Evolutionary conservation across 2,888 invertebrate genomes (phyloP).

Genomic region (Xestia xanthographa): DNA sequence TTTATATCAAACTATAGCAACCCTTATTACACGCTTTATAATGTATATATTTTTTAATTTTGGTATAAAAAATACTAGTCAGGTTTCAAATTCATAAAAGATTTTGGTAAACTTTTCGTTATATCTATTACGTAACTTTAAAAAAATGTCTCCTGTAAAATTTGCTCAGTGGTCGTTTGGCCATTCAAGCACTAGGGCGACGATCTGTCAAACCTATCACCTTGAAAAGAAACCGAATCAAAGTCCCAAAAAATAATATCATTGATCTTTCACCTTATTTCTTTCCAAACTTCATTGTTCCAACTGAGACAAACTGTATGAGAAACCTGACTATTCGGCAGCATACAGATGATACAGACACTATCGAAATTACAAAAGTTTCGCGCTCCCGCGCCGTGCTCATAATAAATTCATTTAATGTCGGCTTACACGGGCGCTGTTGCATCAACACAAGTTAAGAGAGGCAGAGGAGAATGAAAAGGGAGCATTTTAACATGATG

Average conservation of each 20-base stretch:
- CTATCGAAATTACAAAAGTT: constrained; percentile 81
- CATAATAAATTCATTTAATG: constrained; percentile 84
- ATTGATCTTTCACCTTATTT: constrained; percentile 2
- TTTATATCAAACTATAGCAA: too few relatives aligned
- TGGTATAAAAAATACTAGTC: too few relatives aligned
- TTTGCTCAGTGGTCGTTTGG: too few relatives aligned
- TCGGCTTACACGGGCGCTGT: constrained; percentile 65
- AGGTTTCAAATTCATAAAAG: too few relatives aligned
- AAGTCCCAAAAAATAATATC: neutral
- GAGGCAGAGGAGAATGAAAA: constrained; percentile 41
- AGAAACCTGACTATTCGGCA: constrained; percentile 49
- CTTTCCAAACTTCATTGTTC: constrained; percentile 18
- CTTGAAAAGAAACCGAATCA: neutral
- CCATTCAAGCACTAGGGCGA: too few relatives aligned
- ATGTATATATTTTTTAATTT: too few relatives aligned
- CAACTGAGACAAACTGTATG: constrained; percentile 42
- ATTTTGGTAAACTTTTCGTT: too few relatives aligned
- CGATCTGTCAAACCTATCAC: too few relatives aligned
- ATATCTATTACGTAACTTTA: too few relatives aligned
- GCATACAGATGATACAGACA: constrained; percentile 43
- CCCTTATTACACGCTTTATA: too few relatives aligned
- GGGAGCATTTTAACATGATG: neutral
- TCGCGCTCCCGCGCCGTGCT: constrained; percentile 66
- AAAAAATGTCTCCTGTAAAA: too few relatives aligned
- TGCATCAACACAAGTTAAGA: constrained; percentile 58